A percentile compares a stretch with the other conserved stretches of the same genome.
Conservation (phyloP, 2,888 invertebrate genomes). For the Pollenia labialis region DNA sequence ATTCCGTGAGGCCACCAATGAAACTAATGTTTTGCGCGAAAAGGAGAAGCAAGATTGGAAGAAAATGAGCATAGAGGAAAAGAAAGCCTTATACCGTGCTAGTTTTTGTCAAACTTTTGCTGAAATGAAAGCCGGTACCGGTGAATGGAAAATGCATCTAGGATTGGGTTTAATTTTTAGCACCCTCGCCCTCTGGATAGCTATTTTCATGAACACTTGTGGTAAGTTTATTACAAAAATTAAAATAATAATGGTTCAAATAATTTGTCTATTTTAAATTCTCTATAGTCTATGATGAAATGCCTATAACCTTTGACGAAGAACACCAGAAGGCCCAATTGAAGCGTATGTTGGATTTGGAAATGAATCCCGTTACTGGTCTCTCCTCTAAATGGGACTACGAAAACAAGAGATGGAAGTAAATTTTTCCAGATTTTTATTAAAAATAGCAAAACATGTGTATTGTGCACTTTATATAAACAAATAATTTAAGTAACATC, state of each 20-base stretch:
- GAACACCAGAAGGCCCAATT: constrained; percentile 92
- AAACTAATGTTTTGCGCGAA: constrained; percentile 90
- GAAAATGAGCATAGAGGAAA: constrained; percentile 94
- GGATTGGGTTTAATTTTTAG: constrained; percentile 85
- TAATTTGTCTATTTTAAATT: background rate
- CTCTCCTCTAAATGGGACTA: constrained; percentile 95
- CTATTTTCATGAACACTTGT: constrained; percentile 81
- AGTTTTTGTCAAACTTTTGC: constrained; percentile 97
- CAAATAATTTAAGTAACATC: constrained; percentile 46
- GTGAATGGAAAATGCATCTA: constrained; percentile 84
- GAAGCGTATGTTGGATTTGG: constrained; percentile 90
- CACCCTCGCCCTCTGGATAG: constrained; percentile 79
- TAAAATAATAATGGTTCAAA: background rate
- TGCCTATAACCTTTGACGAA: constrained; percentile 90
- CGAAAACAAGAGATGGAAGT: constrained; percentile 95
- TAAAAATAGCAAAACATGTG: constrained; percentile 24
- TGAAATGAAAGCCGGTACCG: constrained; percentile 88
- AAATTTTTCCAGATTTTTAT: constrained; percentile 17
- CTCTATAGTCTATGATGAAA: constrained; percentile 85
- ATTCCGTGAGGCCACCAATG: constrained; percentile 91
- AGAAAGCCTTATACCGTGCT: constrained; percentile 96
- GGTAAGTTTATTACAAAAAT: constrained; percentile 75
- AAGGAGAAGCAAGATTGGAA: constrained; percentile 99
- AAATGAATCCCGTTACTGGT: constrained; percentile 92
- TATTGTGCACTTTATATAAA: constrained; percentile 48